These are phyloP conservation scores for Microtus oregoni DNA, from an alignment of 2,113 vertebrate species.

Conservation along the genomic window DNA sequence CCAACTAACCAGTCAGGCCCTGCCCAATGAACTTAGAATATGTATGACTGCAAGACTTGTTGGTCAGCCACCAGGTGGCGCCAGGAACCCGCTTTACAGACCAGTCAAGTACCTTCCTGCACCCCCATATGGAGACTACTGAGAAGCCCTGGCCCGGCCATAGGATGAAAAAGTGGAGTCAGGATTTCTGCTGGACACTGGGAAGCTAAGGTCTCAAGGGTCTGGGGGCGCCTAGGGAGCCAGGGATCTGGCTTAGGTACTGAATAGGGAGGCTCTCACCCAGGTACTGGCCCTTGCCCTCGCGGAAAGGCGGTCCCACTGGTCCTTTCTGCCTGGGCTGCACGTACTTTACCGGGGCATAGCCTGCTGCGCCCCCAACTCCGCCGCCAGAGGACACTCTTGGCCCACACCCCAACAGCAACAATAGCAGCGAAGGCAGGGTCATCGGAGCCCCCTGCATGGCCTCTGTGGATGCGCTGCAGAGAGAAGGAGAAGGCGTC, in stretches of 20 bases:
- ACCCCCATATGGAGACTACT: not conserved
- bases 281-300: slow-evolving; percentile 98
- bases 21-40: not conserved
- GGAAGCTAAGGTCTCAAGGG: not conserved
- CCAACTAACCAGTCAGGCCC: not conserved
- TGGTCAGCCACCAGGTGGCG: slow-evolving; percentile 67
- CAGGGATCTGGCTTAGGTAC: not conserved
- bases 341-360: slow-evolving; percentile 96
- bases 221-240: not conserved
- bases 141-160: not conserved
- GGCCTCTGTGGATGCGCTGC: slow-evolving; percentile 60
- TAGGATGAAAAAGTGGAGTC: not conserved
- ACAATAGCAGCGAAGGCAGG: slow-evolving; percentile 80
- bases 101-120: not conserved
- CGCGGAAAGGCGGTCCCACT: slow-evolving; percentile 96
- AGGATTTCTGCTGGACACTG: not conserved
- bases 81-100: not conserved
- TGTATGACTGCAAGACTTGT: not conserved
- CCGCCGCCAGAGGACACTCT: slow-evolving; percentile 83
- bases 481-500: slow-evolving; percentile 32
- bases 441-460: slow-evolving; percentile 76
- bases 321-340: slow-evolving; percentile 99
- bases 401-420: slow-evolving; percentile 84
- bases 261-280: slow-evolving; percentile 88
- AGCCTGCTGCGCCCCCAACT: slow-evolving; percentile 91